Conservation (phyloP, 2,888 invertebrate genomes). For the Scaptomyza reducta region DNA sequence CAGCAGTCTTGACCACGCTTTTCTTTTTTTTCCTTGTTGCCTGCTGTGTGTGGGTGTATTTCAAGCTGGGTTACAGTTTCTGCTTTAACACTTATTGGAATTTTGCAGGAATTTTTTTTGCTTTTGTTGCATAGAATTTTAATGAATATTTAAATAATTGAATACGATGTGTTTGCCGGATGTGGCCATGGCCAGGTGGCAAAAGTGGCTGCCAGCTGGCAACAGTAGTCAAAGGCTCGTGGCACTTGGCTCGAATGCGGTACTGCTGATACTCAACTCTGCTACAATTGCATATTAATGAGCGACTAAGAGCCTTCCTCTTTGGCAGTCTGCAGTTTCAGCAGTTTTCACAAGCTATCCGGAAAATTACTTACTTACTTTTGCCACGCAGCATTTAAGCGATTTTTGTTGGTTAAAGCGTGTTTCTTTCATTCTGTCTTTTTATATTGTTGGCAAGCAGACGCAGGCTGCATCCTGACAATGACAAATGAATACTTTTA, state of each 20-base stretch:
- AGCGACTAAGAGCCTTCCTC: conserved; percentile 50
- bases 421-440: conserved; percentile 17
- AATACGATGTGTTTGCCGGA: conserved; percentile 43
- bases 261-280: conserved; percentile 21
- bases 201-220: conserved; percentile 40
- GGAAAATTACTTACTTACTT: conserved; percentile 35
- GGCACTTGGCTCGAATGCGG: conserved; percentile 12
- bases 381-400: conserved; percentile 49
- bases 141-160: conserved; percentile 80
- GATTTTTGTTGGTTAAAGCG: conserved; percentile 58
- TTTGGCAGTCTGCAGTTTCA: conserved; percentile 46
- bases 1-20: conserved; percentile 59
- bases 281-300: conserved; percentile 74
- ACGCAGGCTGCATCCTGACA: conserved; percentile 69
- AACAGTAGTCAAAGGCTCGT: conserved; percentile 4
- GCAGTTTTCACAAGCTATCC: conserved; percentile 2
- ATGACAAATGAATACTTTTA: conserved; percentile 81
- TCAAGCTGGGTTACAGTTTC: conserved; percentile 20
- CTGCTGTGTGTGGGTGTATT: too few relatives aligned
- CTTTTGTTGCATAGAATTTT: conserved; percentile 56
- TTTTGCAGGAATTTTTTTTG: conserved; percentile 40
- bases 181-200: conserved; percentile 19
- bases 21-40: conserved; percentile 44
- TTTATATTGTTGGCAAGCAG: conserved; percentile 41
- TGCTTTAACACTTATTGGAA: conserved; percentile 70